Evolutionary conservation across 37 sponge, comb jelly and placozoan genomes (phyloP).

Genomic region (Dysidea cf. avara): DNA sequence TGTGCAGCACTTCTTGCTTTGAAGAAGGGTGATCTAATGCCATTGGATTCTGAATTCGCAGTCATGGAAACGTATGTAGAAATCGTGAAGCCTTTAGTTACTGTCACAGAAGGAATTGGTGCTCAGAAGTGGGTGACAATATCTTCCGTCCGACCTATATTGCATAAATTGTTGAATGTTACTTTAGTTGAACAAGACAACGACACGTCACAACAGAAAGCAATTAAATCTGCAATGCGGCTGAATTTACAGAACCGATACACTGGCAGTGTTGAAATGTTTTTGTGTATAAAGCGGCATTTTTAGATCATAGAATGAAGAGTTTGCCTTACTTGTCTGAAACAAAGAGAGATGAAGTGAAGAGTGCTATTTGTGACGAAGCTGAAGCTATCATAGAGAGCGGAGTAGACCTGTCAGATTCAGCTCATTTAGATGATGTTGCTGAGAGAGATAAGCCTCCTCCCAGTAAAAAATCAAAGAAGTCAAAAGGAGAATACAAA

Average conservation of each 20-base stretch:
- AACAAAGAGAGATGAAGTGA: no score
- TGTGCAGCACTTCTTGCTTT: constrained; percentile 30
- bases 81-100: constrained; percentile 16
- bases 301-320: constrained; percentile 7
- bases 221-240: neutral
- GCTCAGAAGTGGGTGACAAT: constrained; percentile 46
- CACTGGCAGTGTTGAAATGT: no score
- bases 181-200: neutral
- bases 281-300: neutral
- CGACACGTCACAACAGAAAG: neutral
- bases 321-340: neutral
- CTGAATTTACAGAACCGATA: neutral
- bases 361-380: no score
- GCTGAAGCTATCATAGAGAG: no score
- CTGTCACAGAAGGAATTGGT: constrained; percentile 15
- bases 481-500: neutral
- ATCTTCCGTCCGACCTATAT: constrained; percentile 21
- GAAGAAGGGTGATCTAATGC: constrained; percentile 38
- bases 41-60: constrained; percentile 18
- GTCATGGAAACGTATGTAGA: constrained; percentile 8
- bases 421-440: neutral
- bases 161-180: constrained; percentile 7
- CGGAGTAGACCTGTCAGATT: neutral
- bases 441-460: neutral
- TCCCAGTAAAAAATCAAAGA: neutral